These are phyloP conservation scores for Acipenser oxyrinchus DNA, from an alignment of 2,797 vertebrate species.

Conservation along the genomic window DNA sequence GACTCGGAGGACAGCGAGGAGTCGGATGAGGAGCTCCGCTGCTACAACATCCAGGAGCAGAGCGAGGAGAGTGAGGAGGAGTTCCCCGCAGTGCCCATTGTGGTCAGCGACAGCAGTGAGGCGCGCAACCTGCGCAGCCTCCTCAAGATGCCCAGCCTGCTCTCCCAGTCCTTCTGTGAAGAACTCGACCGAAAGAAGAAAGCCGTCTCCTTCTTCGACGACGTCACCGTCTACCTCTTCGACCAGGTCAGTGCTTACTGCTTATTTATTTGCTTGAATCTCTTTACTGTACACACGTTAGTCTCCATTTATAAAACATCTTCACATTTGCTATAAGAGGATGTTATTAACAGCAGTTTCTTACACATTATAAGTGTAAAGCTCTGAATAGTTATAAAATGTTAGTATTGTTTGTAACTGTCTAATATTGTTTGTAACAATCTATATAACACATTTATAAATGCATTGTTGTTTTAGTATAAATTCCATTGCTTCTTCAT, in stretches of 20 bases:
- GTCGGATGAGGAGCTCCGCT: slow-evolving; percentile 81
- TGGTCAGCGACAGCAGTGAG: slow-evolving; percentile 80
- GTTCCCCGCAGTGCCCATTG: slow-evolving; percentile 64
- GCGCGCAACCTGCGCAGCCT: slow-evolving; percentile 77
- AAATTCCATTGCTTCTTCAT: too few relatives aligned
- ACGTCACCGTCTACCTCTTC: slow-evolving; percentile 92
- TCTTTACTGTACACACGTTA: neutral
- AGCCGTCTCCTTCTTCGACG: slow-evolving; percentile 89
- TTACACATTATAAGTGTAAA: too few relatives aligned
- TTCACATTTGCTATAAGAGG: too few relatives aligned
- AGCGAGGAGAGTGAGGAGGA: slow-evolving; percentile 89
- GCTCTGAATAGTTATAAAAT: too few relatives aligned
- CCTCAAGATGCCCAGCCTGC: slow-evolving; percentile 71
- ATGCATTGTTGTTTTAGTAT: too few relatives aligned
- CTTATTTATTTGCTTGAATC: neutral
- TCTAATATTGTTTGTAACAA: too few relatives aligned
- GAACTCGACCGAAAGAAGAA: slow-evolving; percentile 79
- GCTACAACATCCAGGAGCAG: slow-evolving; percentile 75
- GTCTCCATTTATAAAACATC: neutral
- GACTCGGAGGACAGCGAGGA: slow-evolving; percentile 86
- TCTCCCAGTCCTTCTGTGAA: slow-evolving; percentile 50
- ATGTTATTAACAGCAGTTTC: too few relatives aligned
- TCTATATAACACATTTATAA: too few relatives aligned
- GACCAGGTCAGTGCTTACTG: slow-evolving; percentile 73
- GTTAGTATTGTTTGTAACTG: too few relatives aligned